A percentile compares a stretch with the other conserved stretches of the same genome.
phyloP scores from a whole-genome alignment of 2,797 vertebrate species.

The Euthynnus affinis region DNA sequence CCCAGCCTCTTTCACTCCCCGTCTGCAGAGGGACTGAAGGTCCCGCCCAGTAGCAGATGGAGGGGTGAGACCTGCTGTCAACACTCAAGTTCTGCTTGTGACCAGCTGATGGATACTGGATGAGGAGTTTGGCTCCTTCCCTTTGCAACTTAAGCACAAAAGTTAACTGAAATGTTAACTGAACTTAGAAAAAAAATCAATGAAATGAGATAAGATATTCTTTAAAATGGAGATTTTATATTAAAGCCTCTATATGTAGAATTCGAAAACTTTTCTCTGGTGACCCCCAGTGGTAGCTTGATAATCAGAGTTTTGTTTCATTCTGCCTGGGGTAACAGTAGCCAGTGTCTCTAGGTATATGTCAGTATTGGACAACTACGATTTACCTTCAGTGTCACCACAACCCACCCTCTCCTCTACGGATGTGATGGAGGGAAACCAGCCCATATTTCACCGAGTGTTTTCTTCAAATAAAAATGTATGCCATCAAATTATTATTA shows the following conservation, averaged over 20 bases:
- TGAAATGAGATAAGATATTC: background rate
- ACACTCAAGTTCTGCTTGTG: slow-evolving; percentile 29
- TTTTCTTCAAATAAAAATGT: background rate
- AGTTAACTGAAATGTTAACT: background rate
- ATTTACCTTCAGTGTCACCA: background rate
- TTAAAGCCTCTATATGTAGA: slow-evolving; percentile 7
- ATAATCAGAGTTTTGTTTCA: slow-evolving; percentile 19
- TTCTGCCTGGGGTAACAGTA: background rate
- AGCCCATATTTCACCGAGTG: too few species aligned
- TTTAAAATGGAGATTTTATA: background rate
- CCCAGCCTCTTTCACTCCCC: slow-evolving; percentile 12
- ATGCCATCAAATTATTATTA: slow-evolving; percentile 1
- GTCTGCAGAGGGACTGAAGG: slow-evolving; percentile 16
- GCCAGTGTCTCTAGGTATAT: background rate
- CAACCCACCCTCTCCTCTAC: too few species aligned
- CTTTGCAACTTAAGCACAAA: background rate
- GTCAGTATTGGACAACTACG: background rate
- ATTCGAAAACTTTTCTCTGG: slow-evolving; percentile 6
- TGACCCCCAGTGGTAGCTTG: background rate
- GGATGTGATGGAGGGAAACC: too few species aligned
- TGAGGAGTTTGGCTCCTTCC: background rate
- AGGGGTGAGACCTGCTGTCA: slow-evolving; percentile 36
- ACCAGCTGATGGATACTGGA: background rate
- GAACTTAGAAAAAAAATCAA: background rate
- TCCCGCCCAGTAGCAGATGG: slow-evolving; percentile 51